Percentiles rank a stretch among this genome's conserved stretches.
Evolutionary conservation across 2,888 invertebrate species (phyloP).

Genomic region (Autographa gamma): DNA sequence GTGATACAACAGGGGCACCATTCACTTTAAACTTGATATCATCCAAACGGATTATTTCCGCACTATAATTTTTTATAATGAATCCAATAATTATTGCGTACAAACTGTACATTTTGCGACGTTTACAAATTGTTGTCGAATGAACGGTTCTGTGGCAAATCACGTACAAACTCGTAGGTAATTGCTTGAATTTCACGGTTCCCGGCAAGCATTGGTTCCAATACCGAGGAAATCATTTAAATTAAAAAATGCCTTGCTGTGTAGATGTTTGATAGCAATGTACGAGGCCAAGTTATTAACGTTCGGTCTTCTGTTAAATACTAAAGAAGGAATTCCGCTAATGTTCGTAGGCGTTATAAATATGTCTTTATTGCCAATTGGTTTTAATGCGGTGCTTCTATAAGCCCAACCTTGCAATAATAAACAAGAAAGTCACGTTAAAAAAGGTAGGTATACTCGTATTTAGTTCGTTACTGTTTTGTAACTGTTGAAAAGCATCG

Average conservation of each 20-base stretch:
- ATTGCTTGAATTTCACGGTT: constrained; percentile 53
- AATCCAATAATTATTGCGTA: constrained; percentile 18
- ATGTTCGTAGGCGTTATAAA: constrained; percentile 1
- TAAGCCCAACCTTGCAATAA: too few species aligned
- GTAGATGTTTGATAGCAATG: constrained; percentile 9
- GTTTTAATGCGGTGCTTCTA: too few species aligned
- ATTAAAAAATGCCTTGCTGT: constrained; percentile 53
- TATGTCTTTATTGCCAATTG: neutral
- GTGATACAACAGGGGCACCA: constrained; percentile 24
- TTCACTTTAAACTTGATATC: constrained; percentile 35
- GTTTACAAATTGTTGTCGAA: constrained; percentile 22
- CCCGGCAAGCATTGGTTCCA: constrained; percentile 36
- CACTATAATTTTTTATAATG: constrained; percentile 15
- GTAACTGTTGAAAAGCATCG: too few species aligned
- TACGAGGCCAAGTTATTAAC: constrained; percentile 12
- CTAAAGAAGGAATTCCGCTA: neutral
- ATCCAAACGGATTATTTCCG: constrained; percentile 28
- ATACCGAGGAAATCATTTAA: constrained; percentile 41
- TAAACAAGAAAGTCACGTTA: too few species aligned
- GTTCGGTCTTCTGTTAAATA: constrained; percentile 1
- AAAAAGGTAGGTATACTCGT: too few species aligned
- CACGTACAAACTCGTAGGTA: constrained; percentile 21
- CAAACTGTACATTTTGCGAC: constrained; percentile 40
- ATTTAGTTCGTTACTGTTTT: too few species aligned
- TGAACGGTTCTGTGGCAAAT: constrained; percentile 31